These are phyloP conservation scores for Fragum whitleyi DNA, from an alignment of 2,888 invertebrate genomes.

Conservation along the genomic window DNA sequence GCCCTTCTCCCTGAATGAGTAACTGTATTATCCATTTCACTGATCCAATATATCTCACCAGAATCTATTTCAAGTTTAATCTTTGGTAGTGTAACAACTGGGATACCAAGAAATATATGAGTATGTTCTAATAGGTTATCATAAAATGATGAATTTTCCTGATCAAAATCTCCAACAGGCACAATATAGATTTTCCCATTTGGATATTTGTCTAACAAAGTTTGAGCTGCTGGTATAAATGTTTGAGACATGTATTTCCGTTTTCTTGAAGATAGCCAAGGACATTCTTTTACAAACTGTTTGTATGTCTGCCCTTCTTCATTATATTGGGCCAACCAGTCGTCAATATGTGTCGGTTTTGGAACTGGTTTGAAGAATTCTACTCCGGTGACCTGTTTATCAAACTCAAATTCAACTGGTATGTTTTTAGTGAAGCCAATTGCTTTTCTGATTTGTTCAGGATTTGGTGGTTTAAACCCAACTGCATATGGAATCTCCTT, in stretches of 20 bases:
- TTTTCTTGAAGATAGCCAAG: slow-evolving; percentile 80
- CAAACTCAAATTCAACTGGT: slow-evolving; percentile 57
- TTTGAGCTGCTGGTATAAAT: slow-evolving; percentile 73
- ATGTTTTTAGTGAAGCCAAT: slow-evolving; percentile 67
- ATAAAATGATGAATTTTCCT: slow-evolving; percentile 66
- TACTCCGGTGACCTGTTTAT: slow-evolving; percentile 30
- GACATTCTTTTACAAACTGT: slow-evolving; percentile 75
- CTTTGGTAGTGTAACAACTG: slow-evolving; percentile 74
- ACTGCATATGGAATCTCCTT: slow-evolving; percentile 72
- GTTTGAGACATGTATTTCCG: slow-evolving; percentile 73
- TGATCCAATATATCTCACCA: slow-evolving; percentile 70
- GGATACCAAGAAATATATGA: slow-evolving; percentile 76
- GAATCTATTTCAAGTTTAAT: slow-evolving; percentile 70
- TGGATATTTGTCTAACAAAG: slow-evolving; percentile 77
- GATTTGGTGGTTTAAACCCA: slow-evolving; percentile 74
- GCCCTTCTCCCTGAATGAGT: slow-evolving; percentile 27
- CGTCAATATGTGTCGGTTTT: slow-evolving; percentile 75
- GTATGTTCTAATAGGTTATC: slow-evolving; percentile 77
- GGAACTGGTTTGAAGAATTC: slow-evolving; percentile 76
- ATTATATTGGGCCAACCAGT: slow-evolving; percentile 83
- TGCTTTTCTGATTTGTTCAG: slow-evolving; percentile 66
- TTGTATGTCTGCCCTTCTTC: slow-evolving; percentile 81
- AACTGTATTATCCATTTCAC: slow-evolving; percentile 56
- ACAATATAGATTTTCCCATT: slow-evolving; percentile 80
- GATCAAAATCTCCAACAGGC: slow-evolving; percentile 78